Evolutionary conservation across 2,888 invertebrate genomes (phyloP).

Genomic region (Chydorus sphaericus): DNA sequence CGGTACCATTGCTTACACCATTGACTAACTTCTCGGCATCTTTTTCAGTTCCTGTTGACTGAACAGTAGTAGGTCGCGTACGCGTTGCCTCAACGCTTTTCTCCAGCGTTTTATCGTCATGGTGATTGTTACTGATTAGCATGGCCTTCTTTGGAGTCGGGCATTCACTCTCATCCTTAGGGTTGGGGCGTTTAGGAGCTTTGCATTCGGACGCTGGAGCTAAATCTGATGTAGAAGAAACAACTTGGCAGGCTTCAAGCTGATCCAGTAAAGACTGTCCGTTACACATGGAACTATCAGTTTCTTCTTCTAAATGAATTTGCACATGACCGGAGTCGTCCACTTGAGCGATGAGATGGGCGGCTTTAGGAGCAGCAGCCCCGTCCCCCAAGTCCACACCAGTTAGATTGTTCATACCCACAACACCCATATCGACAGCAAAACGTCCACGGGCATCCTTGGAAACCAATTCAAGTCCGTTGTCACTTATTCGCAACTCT

Average conservation of each 20-base stretch:
- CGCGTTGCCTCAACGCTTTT: slow-evolving; percentile 12
- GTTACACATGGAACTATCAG: slow-evolving; percentile 9
- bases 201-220: neutral
- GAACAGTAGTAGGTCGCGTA: no score
- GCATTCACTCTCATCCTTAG: neutral
- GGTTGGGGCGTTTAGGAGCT: slow-evolving; percentile 1
- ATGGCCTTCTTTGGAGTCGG: slow-evolving; percentile 6
- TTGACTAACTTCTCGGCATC: no score
- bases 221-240: neutral
- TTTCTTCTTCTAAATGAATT: slow-evolving; percentile 14
- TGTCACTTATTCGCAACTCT: slow-evolving; percentile 41
- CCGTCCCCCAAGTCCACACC: slow-evolving; percentile 10
- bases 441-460: slow-evolving; percentile 25
- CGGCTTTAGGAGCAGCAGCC: slow-evolving; percentile 3
- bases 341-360: slow-evolving; percentile 11
- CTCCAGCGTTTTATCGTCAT: no score
- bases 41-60: no score
- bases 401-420: slow-evolving; percentile 6
- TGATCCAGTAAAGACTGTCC: slow-evolving; percentile 11
- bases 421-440: slow-evolving; percentile 10
- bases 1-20: no score
- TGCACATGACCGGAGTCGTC: slow-evolving; percentile 15
- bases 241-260: neutral
- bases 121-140: neutral
- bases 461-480: slow-evolving; percentile 43